Percentiles rank a stretch among this genome's conserved stretches.
These are phyloP conservation scores for Ectobius pallidus DNA, from an alignment of 2,888 invertebrate genomes.

Conservation along the genomic window DNA sequence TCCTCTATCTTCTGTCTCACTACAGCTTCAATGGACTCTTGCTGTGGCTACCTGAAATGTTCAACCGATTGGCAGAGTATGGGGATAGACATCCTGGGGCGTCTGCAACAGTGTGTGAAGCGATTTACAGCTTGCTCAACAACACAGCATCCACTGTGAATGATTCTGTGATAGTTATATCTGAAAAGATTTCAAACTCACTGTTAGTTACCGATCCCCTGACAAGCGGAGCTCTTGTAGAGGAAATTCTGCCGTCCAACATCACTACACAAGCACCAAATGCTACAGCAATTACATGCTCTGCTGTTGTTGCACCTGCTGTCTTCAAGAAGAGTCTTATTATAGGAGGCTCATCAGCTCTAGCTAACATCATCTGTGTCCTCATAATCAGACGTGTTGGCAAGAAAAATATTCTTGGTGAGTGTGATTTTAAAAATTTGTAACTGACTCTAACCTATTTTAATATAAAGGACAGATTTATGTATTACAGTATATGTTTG, in stretches of 20 bases:
- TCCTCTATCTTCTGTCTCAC: not conserved
- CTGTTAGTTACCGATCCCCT: no score
- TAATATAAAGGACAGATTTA: no score
- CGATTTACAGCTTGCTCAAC: slow-evolving; percentile 1
- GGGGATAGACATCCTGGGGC: slow-evolving; percentile 47
- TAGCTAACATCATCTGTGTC: slow-evolving; percentile 37
- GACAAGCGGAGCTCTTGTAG: no score
- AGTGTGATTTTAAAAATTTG: no score
- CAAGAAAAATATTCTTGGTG: slow-evolving; percentile 40
- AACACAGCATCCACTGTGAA: not conserved
- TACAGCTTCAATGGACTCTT: slow-evolving; percentile 48
- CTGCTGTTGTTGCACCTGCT: slow-evolving; percentile 27
- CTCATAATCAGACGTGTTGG: slow-evolving; percentile 38
- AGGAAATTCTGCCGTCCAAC: no score
- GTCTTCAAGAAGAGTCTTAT: slow-evolving; percentile 42
- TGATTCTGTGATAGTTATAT: no score
- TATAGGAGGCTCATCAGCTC: slow-evolving; percentile 38
- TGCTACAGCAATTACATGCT: no score
- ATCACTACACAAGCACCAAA: not conserved
- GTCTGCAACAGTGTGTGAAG: slow-evolving; percentile 50
- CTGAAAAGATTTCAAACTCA: no score
- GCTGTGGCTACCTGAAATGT: slow-evolving; percentile 53
- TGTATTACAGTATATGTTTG: no score
- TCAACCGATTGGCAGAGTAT: slow-evolving; percentile 51
- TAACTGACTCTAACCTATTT: no score